These are phyloP conservation scores for Dendrophyllia cribrosa DNA, from an alignment of 64 coral and sea anemone species.

Conservation along the genomic window DNA sequence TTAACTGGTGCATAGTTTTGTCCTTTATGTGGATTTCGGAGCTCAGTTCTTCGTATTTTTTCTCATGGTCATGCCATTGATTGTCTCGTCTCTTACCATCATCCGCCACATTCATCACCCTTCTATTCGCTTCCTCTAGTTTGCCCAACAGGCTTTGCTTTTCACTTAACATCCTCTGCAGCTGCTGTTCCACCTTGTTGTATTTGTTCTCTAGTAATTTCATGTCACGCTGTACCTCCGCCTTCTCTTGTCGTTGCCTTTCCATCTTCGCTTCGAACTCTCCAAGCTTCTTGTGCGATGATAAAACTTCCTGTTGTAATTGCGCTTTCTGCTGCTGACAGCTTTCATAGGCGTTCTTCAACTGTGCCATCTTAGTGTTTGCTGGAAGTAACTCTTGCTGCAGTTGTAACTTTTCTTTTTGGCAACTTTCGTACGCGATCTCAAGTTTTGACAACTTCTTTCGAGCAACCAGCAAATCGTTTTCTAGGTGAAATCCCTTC, in stretches of 20 bases:
- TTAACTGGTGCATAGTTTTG: conserved; percentile 39
- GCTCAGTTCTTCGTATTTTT: conserved; percentile 60
- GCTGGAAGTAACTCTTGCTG: conserved; percentile 84
- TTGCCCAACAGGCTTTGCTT: conserved; percentile 66
- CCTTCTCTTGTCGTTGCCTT: conserved; percentile 66
- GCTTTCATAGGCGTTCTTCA: conserved; percentile 71
- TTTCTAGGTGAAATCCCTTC: conserved; percentile 69
- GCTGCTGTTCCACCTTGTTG: conserved; percentile 71
- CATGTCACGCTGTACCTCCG: conserved; percentile 73
- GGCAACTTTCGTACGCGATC: conserved; percentile 70
- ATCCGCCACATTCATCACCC: conserved; percentile 43
- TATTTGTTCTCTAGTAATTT: conserved; percentile 56
- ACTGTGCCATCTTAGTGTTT: conserved; percentile 76
- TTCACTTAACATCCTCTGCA: conserved; percentile 62
- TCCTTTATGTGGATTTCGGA: conserved; percentile 67
- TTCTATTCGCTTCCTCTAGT: conserved; percentile 66
- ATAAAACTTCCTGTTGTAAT: conserved; percentile 70
- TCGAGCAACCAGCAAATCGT: conserved; percentile 52
- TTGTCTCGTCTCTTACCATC: conserved; percentile 53
- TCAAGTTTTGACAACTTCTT: conserved; percentile 87
- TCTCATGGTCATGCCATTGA: conserved; percentile 76
- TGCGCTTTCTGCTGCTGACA: conserved; percentile 74
- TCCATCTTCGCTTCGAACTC: conserved; percentile 81
- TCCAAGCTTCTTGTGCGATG: conserved; percentile 72
- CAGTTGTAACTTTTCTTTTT: conserved; percentile 80